phyloP scores from a whole-genome alignment of 2,888 invertebrate species.

The Peribatodes rhomboidaria region DNA sequence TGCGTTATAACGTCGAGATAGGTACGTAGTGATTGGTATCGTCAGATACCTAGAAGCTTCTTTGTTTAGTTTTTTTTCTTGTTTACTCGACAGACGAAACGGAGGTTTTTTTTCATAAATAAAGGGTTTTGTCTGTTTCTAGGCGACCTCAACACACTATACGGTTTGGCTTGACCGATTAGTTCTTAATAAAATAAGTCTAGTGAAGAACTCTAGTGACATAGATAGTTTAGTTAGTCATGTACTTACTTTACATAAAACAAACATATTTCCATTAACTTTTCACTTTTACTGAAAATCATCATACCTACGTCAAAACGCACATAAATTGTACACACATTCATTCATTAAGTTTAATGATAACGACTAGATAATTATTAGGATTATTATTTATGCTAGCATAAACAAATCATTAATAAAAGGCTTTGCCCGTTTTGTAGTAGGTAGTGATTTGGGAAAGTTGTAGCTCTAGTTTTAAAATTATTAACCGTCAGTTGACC shows the following conservation, averaged over 20 bases:
- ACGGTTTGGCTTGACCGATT: too few relatives aligned
- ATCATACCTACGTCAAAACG: not conserved
- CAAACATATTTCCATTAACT: conserved; percentile 10
- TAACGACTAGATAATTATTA: not conserved
- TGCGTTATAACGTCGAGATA: conserved; percentile 56
- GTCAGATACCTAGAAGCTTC: conserved; percentile 44
- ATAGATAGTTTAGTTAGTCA: not conserved
- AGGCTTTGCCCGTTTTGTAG: too few relatives aligned
- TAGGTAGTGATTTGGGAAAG: too few relatives aligned
- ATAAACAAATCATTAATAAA: too few relatives aligned
- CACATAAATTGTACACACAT: not conserved
- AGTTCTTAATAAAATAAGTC: too few relatives aligned
- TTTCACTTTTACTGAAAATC: conserved; percentile 4
- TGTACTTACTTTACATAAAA: not conserved
- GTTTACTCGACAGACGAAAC: too few relatives aligned
- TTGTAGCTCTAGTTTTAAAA: too few relatives aligned
- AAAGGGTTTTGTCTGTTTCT: too few relatives aligned
- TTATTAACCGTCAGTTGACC: not conserved
- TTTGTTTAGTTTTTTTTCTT: conserved; percentile 36
- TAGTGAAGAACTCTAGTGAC: too few relatives aligned
- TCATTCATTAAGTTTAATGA: not conserved
- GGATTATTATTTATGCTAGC: not conserved
- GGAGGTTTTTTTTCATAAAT: too few relatives aligned
- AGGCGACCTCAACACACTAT: too few relatives aligned
- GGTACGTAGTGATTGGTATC: conserved; percentile 53